A percentile compares a stretch with the other conserved stretches of the same genome.
Evolutionary conservation across 2,113 vertebrate genomes (phyloP).

Genomic region (Pavo muticus): DNA sequence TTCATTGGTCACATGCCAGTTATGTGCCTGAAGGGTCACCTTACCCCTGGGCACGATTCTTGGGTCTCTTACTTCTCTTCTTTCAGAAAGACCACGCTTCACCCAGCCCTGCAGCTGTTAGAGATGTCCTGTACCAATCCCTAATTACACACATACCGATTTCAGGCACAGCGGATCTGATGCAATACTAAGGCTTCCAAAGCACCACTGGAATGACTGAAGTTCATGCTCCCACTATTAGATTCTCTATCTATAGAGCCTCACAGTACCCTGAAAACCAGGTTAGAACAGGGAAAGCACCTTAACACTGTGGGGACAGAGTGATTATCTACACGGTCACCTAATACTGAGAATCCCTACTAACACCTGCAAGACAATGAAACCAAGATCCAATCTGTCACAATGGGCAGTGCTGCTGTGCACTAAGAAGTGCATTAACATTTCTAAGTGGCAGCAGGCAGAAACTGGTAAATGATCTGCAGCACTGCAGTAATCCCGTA

Average conservation of each 20-base stretch:
- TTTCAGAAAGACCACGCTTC: background rate
- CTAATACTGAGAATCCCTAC: background rate
- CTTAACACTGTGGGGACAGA: background rate
- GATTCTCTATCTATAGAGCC: background rate
- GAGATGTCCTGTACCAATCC: background rate
- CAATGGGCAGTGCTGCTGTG: background rate
- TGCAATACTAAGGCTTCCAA: background rate
- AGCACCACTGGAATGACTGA: background rate
- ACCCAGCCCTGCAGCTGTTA: background rate
- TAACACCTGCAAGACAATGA: background rate
- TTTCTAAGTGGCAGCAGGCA: background rate
- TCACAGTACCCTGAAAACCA: background rate
- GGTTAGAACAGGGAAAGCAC: background rate
- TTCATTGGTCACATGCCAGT: background rate
- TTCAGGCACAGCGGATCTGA: background rate
- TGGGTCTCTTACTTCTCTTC: background rate
- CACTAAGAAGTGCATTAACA: accelerated
- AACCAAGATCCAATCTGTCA: background rate
- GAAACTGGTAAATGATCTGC: background rate
- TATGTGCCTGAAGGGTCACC: background rate
- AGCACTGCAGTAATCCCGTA: background rate
- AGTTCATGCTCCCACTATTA: background rate
- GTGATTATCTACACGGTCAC: background rate
- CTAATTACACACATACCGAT: background rate
- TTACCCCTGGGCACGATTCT: background rate